These are phyloP conservation scores for Sardina pilchardus DNA, from an alignment of 2,113 vertebrate species.

Conservation along the genomic window DNA sequence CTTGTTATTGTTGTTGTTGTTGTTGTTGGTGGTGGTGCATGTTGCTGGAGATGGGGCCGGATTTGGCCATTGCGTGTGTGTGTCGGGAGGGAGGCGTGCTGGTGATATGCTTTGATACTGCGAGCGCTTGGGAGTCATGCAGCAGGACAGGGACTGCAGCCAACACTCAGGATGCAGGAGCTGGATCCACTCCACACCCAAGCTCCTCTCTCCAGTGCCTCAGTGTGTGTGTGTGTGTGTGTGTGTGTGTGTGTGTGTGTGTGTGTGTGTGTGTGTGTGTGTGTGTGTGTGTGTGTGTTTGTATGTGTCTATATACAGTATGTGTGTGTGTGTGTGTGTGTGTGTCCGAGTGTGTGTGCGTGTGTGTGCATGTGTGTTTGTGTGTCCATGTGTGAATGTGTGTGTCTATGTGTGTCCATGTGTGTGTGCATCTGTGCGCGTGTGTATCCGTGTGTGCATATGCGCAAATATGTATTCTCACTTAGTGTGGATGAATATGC, in stretches of 20 bases:
- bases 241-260: not conserved
- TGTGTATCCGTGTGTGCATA: not conserved
- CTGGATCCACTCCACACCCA: conserved; percentile 2
- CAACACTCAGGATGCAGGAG: conserved; percentile 2
- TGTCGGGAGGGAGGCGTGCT: not conserved
- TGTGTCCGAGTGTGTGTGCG: not conserved
- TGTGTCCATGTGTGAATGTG: not conserved
- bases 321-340: not conserved
- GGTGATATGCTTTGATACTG: not conserved
- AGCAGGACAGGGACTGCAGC: conserved; percentile 19
- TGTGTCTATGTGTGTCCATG: not conserved
- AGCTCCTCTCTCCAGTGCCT: not conserved
- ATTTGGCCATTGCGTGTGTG: not conserved
- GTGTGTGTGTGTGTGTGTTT: not conserved
- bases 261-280: not conserved
- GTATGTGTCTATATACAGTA: not conserved
- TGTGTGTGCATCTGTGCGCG: not conserved
- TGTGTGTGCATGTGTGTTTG: not conserved
- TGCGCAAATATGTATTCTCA: not conserved
- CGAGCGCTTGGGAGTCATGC: not conserved
- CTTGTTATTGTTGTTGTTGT: not conserved
- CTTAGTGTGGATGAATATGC: not conserved
- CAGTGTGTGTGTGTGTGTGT: not conserved
- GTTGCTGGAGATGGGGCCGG: not conserved
- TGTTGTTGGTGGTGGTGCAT: not conserved